Base-by-base conservation (phyloP, 2,888 invertebrate species). In the Phengaris alcon region DNA sequence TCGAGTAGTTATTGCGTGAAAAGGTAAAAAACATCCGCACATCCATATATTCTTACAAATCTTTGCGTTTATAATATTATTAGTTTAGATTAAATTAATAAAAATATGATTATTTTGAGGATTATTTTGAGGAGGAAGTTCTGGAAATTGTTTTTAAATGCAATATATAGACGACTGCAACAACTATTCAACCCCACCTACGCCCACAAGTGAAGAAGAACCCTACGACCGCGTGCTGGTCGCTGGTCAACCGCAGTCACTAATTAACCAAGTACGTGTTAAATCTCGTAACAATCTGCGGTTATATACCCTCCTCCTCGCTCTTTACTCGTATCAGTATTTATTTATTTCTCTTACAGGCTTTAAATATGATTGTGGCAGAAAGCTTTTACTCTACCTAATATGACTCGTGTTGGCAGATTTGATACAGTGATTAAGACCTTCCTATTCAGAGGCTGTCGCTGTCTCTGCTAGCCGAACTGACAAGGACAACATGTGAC, bases 251-350 rank as follows among this genome's bases (percentile, higher is more conserved):
- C 93, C 93, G 86, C 92, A 91, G 88, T 89, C 86, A 90, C 88
- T 92, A 91, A 93, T 92, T 91, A 91, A 88, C 89, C 87, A 89
- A 90, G 88, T 91, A 89, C 91, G 91, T 90, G 93, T 92, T 92
- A 92, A 91, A 89, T 90, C 90, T 88, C 87, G 84, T 90, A 89
- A 90, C 90, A 92, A 90, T 88, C 87, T 92, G 93, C 88, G 93
- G 93, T 91, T 82, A 81, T 85, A 84, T 84, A 87, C 90, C 90
- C 87, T 82, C 79, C 74, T 78, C 76, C 80, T 79, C 78, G 3
- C 88, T 87, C 87, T 89, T 81, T 86, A 90, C 87, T 87, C 84
- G n/a, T 64, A 74, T 87, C 84, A 22, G 48, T 52, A 74, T 64
- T 35, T n/a, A 68, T 74, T 64, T 35, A 52, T 68, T 74, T 82